These are phyloP conservation scores for Megalops atlanticus DNA, from an alignment of 2,113 vertebrate species.

Conservation along the genomic window DNA sequence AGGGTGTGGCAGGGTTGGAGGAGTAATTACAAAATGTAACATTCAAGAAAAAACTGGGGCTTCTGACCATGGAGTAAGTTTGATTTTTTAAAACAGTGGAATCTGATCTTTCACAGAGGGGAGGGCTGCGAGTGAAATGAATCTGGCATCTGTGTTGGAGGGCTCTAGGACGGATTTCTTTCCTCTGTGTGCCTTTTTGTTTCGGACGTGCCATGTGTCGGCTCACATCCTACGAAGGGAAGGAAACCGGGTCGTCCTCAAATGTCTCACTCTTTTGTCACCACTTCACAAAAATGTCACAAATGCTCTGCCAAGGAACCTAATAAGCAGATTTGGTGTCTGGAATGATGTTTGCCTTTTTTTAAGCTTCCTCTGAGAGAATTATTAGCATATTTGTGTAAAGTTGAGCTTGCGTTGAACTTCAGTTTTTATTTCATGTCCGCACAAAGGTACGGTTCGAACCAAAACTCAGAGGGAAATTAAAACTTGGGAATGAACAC, in stretches of 20 bases:
- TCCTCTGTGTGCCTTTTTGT: not conserved
- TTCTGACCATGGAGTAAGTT: not conserved
- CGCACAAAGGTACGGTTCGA: not conserved
- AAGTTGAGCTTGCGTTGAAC: not conserved
- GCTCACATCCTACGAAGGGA: not conserved
- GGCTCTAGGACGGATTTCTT: not conserved
- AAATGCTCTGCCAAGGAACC: constrained; percentile 7
- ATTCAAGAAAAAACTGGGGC: too few species aligned
- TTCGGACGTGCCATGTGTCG: not conserved
- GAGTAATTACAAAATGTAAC: too few species aligned
- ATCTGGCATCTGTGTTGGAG: not conserved
- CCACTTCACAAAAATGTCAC: constrained; percentile 7
- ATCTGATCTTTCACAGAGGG: not conserved
- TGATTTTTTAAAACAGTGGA: not conserved
- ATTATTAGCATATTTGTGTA: constrained; percentile 5
- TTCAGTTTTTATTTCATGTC: constrained; percentile 7
- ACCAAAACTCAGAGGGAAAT: not conserved
- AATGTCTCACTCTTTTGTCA: not conserved
- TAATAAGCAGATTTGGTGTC: constrained; percentile 12
- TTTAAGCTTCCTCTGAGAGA: not conserved
- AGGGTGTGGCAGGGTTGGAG: not conserved
- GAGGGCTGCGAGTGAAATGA: not conserved
- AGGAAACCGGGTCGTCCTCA: not conserved
- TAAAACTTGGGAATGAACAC: not conserved
- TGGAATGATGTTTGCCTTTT: not conserved